Evolutionary conservation across 1,140 invertebrate genomes (phyloP), one percentile per base, ranked within the genome.

Genomic region (Lasioglossum albipes): DNA sequence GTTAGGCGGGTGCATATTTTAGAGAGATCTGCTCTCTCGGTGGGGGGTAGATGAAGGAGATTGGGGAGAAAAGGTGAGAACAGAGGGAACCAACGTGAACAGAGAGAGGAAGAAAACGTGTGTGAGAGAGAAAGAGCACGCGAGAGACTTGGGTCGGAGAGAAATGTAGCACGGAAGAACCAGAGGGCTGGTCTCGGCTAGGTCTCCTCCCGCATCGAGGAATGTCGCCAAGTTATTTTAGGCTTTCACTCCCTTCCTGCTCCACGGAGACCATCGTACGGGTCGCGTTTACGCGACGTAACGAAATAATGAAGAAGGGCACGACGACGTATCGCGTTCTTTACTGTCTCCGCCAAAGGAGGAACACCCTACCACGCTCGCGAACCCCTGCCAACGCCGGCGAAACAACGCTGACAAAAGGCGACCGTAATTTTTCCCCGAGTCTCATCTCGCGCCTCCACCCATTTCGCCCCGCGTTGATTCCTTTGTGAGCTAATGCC

Each of bases 221-320:
- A 89, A 91, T 87, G 86, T 81, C 79, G 80, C 85, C 57, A 75
- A 91, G 90, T 90, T 91, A 92, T 90, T 91, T 90, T 91, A 89
- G 86, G 86, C 84, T 81, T 80, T 74, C 76, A 59, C 64, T 74
- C 61, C 59, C 69, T 22, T 9, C 36, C 42, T 64, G 36, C 61
- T 84, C 70, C 68, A 42, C 65, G 54, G 45, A 67, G 79, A 69
- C 77, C 84, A 79, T 84, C 83, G 83, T 85, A 81, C 77, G 64
- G 45, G 57, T 16, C 74, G 75, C 88, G 87, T 87, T 90, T 87
- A 87, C 81, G 82, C 66, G 78, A 71, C 83, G 86, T 89, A 90
- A 91, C 80, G 72, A 88, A 90, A 88, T 89, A 90, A 91, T 85
- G 87, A 88, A 89, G 86, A 83, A 81, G 68, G 49, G 61, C 59